Percentiles rank a stretch among this genome's conserved stretches.
Evolutionary conservation across 2,113 vertebrate genomes (phyloP).

Genomic region (Catharus minimus): DNA sequence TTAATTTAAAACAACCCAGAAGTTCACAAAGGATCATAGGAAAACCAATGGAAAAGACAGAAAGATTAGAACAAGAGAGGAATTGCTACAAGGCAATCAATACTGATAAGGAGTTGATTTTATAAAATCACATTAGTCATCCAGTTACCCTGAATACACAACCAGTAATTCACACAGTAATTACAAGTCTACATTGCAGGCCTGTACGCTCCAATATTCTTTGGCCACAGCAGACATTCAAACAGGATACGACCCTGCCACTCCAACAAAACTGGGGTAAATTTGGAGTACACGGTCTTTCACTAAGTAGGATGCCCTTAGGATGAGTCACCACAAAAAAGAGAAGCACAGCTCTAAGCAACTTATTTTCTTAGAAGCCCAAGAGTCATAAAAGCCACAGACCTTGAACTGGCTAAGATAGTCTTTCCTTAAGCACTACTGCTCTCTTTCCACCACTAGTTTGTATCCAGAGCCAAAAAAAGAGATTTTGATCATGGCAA

Average conservation of each 20-base stretch:
- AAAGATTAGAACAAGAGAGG: not conserved
- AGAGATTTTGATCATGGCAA: not conserved
- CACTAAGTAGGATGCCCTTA: not conserved
- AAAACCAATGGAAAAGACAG: not conserved
- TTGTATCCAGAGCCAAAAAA: not conserved
- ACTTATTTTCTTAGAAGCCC: not conserved
- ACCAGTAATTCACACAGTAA: not conserved
- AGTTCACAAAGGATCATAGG: not conserved
- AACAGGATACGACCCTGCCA: rapidly evolving
- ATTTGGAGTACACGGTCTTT: not conserved
- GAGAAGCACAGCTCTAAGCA: not conserved
- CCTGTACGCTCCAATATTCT: rapidly evolving
- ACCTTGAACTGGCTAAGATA: not conserved
- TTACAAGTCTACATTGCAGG: not conserved
- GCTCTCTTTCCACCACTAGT: rapidly evolving
- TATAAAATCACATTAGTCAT: not conserved
- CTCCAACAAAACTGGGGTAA: rapidly evolving
- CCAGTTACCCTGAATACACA: not conserved
- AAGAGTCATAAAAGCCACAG: not conserved
- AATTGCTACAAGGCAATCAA: not conserved
- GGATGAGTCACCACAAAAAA: not conserved
- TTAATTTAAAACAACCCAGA: not conserved
- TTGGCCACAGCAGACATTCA: not conserved
- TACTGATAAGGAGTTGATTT: not conserved
- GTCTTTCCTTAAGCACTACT: not conserved